Base-by-base conservation (phyloP, 2,113 vertebrate species). In the Pampusana beccarii region DNA sequence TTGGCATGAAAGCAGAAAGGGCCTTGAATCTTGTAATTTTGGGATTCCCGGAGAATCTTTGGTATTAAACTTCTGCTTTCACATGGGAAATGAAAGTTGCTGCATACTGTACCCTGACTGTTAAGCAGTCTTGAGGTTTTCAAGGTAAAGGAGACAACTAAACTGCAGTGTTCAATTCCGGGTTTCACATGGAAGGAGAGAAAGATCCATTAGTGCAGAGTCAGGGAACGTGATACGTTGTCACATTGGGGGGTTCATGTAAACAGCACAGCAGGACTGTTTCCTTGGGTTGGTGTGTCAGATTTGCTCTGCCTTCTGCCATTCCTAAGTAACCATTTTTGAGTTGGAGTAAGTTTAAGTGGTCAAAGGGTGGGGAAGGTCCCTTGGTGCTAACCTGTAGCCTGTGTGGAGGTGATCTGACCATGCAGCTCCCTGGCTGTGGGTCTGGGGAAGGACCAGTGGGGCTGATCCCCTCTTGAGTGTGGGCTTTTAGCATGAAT, bases 1-100 rank as follows among this genome's bases (percentile, higher is more conserved):
- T 78, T 83, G 67, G 58, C 48, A 8, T 65, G 57, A 88, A 90
- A 74, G 44, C 50, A 88, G 80, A 48, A 80, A 67, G 53, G 33
- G n/a, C 56, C 88, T 71, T 78, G 48, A 54, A n/a, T 83, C 53
- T 80, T 94, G 77, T 80, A 57, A 62, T 91, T 88, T 70, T 58
- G 85, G 64, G 46, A 75, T 83, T 75, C 62, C 74, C 1, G 0
- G 74, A 51, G 48, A 86, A 88, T 54, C 46, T 91, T 69, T 44
- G 50, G 16, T 78, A 51, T 79, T 73, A 57, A 90, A 71, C 29
- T 42, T 48, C 17, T 53, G 19, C 73, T 92, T 89, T 87, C 69
- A 34, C 2, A 0, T 65, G 65, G 61, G 26, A 75, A 86, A 29
- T 0, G 0, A 61, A 34, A 75, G 69, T 74, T 71, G 28, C 16